These are phyloP conservation scores for Calidris pygmaea DNA, from an alignment of 2,113 vertebrate species.

Conservation along the genomic window DNA sequence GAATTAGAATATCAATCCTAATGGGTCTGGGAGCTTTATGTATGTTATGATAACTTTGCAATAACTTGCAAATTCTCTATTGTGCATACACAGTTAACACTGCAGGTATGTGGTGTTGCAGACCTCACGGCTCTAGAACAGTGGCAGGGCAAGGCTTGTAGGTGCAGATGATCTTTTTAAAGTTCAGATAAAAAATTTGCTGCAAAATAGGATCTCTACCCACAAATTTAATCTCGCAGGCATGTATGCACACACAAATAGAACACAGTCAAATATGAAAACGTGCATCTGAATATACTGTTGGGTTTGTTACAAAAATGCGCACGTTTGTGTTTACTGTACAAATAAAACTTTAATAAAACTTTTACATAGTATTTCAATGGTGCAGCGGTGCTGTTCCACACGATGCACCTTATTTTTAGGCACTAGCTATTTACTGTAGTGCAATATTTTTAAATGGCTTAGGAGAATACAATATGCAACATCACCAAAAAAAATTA, in stretches of 20 bases:
- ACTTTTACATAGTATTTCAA: background rate
- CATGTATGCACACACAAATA: background rate
- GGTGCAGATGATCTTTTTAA: background rate
- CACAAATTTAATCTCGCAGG: background rate
- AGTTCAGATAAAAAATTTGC: background rate
- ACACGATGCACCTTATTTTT: background rate
- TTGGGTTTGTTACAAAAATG: background rate
- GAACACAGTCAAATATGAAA: background rate
- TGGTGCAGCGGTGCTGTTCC: background rate
- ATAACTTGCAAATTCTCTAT: background rate
- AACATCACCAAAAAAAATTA: constrained; percentile 43
- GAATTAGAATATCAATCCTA: background rate
- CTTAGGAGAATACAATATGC: constrained; percentile 21
- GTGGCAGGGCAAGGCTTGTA: background rate
- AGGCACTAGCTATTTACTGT: constrained; percentile 2
- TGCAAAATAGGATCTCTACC: background rate
- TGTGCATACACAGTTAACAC: background rate
- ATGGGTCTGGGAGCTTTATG: background rate
- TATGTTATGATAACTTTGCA: background rate
- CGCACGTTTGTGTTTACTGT: background rate
- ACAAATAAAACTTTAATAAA: background rate
- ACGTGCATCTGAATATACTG: background rate
- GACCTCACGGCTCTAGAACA: background rate
- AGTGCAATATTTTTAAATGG: constrained; percentile 19
- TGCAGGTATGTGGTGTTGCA: background rate